Evolutionary conservation across 2,888 invertebrate species (phyloP), one percentile per base, ranked within the genome.

Genomic region (Clivina fossor): DNA sequence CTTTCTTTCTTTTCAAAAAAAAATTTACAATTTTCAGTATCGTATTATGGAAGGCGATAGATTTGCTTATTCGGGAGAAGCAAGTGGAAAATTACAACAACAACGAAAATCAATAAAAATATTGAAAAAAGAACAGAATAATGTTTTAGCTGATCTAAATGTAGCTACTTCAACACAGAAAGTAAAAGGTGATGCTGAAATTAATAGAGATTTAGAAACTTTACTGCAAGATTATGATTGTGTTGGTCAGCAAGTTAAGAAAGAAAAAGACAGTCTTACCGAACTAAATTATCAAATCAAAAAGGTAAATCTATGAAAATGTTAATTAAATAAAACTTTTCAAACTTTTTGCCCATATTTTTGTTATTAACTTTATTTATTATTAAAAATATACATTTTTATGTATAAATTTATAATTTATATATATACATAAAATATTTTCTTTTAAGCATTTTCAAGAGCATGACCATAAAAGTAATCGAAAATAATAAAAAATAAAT

Each of bases 21-120:
- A n/a, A n/a, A n/a, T n/a, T n/a, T n/a, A 13, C 15, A 15, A 9
- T 50, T 62, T 65, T 28, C 72, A 84, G 79, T 87, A 86, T 69
- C 79, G 90, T 13, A 86, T 90, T 63, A 90, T 91, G 88, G 90
- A 92, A 70, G 83, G 86, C 58, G 89, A 90, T 69, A 78, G 88
- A 1, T 77, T 80, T 8, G 80, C 83, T 0, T 89, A 88, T 66
- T 80, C 80, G 49, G 85, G 83, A 66, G 86, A 88, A 66, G 83
- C 83, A 18, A 82, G 82, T 63, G 80, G 83, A 4, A 81, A 84
- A 58, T 73, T 85, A 18, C 76, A 80, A 47, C 82, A 82, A 68
- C 84, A 86, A 69, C 76, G 80, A 63, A 81, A 78, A 65, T 79
- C 84, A 61, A 81, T 87, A 59, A 73, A 73, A 16, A 78, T 78